Conservation (phyloP, 2,113 vertebrate genomes). For the Xiphias gladius region DNA sequence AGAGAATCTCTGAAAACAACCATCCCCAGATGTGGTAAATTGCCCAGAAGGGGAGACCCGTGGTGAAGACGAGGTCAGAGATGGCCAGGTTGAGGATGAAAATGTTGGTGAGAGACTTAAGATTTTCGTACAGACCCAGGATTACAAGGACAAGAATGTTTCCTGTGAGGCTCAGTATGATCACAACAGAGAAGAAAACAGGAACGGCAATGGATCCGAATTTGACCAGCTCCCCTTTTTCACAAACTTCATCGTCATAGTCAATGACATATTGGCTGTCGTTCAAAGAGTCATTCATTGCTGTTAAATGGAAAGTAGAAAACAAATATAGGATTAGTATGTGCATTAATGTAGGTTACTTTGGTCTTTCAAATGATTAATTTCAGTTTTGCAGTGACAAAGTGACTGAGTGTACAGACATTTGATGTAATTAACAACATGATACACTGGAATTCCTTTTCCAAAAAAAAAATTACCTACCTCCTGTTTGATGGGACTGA, state of each 20-base stretch:
- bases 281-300: conserved; percentile 29
- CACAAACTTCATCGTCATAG: conserved; percentile 75
- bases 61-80: conserved; percentile 91
- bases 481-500: neutral
- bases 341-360: neutral
- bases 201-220: conserved; percentile 78
- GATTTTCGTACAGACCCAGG: conserved; percentile 87
- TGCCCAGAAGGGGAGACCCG: conserved; percentile 89
- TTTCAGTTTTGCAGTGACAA: no score
- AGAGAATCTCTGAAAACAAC: conserved; percentile 86
- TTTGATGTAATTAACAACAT: neutral
- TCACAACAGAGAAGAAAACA: conserved; percentile 84
- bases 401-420: neutral
- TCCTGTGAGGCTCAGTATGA: conserved; percentile 88
- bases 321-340: neutral
- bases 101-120: conserved; percentile 90
- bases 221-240: conserved; percentile 65
- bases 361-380: neutral
- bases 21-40: conserved; percentile 84
- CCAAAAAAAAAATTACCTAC: conserved; percentile 26
- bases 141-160: conserved; percentile 91
- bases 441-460: neutral
- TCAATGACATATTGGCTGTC: rapidly evolving
- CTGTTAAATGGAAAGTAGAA: conserved; percentile 20
- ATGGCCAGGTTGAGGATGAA: conserved; percentile 92